Percentiles rank a stretch among this genome's conserved stretches.
These are phyloP conservation scores for Lydus trimaculatus DNA, from an alignment of 2,888 invertebrate genomes.

Conservation along the genomic window DNA sequence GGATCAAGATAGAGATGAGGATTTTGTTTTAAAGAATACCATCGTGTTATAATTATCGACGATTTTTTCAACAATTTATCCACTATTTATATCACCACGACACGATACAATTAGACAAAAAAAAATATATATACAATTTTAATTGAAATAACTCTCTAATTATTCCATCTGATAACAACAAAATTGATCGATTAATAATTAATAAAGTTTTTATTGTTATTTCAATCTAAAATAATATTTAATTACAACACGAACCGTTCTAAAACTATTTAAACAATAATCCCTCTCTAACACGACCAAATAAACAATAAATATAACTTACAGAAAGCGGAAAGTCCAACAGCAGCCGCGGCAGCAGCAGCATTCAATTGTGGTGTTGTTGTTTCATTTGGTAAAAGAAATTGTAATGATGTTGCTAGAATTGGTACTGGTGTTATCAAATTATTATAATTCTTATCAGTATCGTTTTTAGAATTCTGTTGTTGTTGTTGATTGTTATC, in stretches of 20 bases:
- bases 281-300: too few relatives aligned
- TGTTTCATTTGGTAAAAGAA: slow-evolving; percentile 53
- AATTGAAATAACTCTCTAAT: background rate
- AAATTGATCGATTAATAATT: background rate
- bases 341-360: slow-evolving; percentile 63
- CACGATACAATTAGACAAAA: background rate
- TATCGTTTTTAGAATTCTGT: slow-evolving; percentile 33
- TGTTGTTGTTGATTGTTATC: slow-evolving; percentile 15
- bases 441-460: slow-evolving; percentile 41
- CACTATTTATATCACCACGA: background rate
- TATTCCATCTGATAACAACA: background rate
- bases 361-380: slow-evolving; percentile 58
- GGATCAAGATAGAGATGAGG: too few relatives aligned
- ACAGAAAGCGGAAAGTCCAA: slow-evolving; percentile 64
- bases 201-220: too few relatives aligned
- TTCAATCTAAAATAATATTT: too few relatives aligned
- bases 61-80: background rate
- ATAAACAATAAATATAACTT: too few relatives aligned
- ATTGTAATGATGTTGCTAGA: slow-evolving; percentile 54
- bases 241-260: background rate
- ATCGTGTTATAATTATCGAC: background rate
- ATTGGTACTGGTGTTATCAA: slow-evolving; percentile 55
- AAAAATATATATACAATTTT: slow-evolving; percentile 2
- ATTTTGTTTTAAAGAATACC: too few relatives aligned
- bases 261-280: too few relatives aligned